These are phyloP conservation scores for Thysanoteuthis rhombus DNA, from an alignment of 2,888 invertebrate species.

Conservation along the genomic window DNA sequence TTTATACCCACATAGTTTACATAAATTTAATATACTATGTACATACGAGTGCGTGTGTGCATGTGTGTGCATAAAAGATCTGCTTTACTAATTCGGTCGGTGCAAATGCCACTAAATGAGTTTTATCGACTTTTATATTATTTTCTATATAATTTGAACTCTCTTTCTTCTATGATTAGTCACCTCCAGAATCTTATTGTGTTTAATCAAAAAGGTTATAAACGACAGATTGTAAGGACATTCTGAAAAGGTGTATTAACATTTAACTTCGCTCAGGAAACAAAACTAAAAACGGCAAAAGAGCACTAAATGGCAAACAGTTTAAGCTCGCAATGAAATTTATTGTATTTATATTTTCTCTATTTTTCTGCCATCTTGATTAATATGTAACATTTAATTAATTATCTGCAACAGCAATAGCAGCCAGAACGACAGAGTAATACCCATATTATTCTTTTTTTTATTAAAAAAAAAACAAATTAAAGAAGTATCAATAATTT, in stretches of 20 bases:
- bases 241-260: not conserved
- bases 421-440: not conserved
- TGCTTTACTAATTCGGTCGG: not conserved
- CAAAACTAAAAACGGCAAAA: not conserved
- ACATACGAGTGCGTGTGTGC: not conserved
- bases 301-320: not conserved
- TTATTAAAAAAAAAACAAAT: not conserved
- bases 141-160: not conserved
- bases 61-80: not conserved
- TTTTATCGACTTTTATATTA: not conserved
- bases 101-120: not conserved
- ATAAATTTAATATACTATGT: not conserved
- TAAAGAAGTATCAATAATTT: not conserved
- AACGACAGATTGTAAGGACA: not conserved
- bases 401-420: not conserved
- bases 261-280: not conserved
- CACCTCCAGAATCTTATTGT: not conserved
- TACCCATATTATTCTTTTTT: not conserved
- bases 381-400: not conserved
- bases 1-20: no score
- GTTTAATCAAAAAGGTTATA: not conserved
- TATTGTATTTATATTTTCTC: not conserved
- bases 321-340: not conserved
- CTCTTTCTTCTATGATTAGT: not conserved
- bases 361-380: not conserved